Evolutionary conservation across 2,797 vertebrate genomes (phyloP).

Genomic region (Bucorvus abyssinicus): DNA sequence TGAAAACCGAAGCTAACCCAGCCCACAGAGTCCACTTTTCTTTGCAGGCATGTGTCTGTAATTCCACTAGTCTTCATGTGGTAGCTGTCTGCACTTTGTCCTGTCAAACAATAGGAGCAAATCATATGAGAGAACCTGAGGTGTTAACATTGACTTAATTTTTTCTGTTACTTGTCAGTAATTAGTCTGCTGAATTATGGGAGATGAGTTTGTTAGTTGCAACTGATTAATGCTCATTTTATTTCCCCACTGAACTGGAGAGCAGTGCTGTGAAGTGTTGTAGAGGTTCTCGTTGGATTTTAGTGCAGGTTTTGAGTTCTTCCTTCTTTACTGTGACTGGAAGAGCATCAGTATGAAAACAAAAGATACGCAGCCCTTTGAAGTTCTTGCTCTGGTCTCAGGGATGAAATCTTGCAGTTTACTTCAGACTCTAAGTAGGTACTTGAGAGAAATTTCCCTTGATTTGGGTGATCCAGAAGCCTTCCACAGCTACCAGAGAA

Average conservation of each 20-base stretch:
- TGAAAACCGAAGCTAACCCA: not conserved
- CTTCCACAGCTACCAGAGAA: slow-evolving; percentile 2
- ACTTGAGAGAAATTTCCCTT: slow-evolving; percentile 28
- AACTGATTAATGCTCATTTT: not conserved
- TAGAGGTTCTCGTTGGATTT: not conserved
- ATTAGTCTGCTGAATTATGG: slow-evolving; percentile 30
- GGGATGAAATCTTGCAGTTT: not conserved
- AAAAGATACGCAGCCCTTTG: not conserved
- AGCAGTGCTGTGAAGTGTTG: not conserved
- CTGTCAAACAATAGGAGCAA: slow-evolving; percentile 33
- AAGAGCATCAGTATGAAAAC: not conserved
- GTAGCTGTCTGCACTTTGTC: not conserved
- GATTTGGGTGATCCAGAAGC: slow-evolving; percentile 8
- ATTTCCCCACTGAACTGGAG: not conserved
- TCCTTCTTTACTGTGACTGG: not conserved
- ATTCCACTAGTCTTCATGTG: not conserved
- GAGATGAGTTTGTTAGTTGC: not conserved
- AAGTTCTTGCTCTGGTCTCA: slow-evolving; percentile 11
- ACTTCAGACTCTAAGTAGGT: slow-evolving; percentile 15
- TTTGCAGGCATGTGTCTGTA: not conserved
- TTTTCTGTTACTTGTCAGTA: slow-evolving; percentile 17
- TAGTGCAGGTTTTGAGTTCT: not conserved
- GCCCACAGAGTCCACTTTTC: not conserved
- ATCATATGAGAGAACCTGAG: slow-evolving; percentile 11
- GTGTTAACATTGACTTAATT: not conserved